Evolutionary conservation across 2,888 invertebrate genomes (phyloP), one percentile per base, ranked within the genome.

Genomic region (Xestia ashworthii): DNA sequence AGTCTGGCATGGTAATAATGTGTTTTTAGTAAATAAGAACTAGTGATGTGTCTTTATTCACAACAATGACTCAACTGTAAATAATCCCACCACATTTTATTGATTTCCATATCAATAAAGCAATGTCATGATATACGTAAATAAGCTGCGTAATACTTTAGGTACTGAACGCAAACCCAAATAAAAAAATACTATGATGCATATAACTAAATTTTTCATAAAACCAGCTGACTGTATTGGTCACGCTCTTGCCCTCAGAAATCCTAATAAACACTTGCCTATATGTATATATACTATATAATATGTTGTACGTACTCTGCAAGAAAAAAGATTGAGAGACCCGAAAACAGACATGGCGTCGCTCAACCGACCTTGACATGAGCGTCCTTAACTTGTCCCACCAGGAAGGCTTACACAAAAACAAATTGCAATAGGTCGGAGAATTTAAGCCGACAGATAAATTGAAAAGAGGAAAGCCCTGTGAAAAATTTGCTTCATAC

Each of bases 321-420:
- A 58, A 50, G 46, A 48, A 71, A 62, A 75, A 71, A 19, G 58
- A 19, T 38, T 55, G 53, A 79, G 53, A 48, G 44, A 22, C 22
- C 58, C 64, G 48, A 62, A 85, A 71, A 81, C 84, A 84, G 85
- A 84, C 65, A 82, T 55, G 71, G 71, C 77, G 82, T 68, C 85
- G 76, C 68, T 50, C 38, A 6, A n/a, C 12, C 77, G 71, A 76
- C 82, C 82, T 85, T 82, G 82, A 85, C 76, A 71, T 69, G 60
- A 60, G 50, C 71, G 60, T 76, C 66, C 32, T 74, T 46, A 55
- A 66, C 48, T 53, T 53, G 48, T 71, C 48, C 62, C 55, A 46
- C 48, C 38, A 82, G 44, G 19, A 70, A 66, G 69, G 46, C 71
- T 75, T 60, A 81, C 76, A 65, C 60, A 46, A 80, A 68, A 84